Evolutionary conservation across 2,888 invertebrate species (phyloP).

Genomic region (Nomada fabriciana): DNA sequence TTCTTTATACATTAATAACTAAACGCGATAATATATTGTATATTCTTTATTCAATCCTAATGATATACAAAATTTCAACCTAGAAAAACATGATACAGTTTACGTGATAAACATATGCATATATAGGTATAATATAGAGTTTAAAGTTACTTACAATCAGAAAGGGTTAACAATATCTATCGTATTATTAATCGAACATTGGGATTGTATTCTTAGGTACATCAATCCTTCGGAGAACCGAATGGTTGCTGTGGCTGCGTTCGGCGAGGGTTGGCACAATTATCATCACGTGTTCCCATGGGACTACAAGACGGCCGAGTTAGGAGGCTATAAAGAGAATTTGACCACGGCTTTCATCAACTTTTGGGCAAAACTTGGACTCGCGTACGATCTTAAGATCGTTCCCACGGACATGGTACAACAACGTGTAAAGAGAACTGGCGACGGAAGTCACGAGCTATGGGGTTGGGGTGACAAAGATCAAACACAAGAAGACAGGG

Average conservation of each 20-base stretch:
- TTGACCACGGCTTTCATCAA: slow-evolving; percentile 87
- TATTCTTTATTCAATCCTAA: too few species aligned
- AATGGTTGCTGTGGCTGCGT: slow-evolving; percentile 89
- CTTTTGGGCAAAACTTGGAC: slow-evolving; percentile 92
- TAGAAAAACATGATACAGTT: too few species aligned
- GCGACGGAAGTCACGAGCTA: slow-evolving; percentile 90
- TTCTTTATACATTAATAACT: too few species aligned
- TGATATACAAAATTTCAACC: too few species aligned
- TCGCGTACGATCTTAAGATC: slow-evolving; percentile 94
- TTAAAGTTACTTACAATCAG: too few species aligned
- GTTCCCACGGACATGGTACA: slow-evolving; percentile 90
- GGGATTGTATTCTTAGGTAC: slow-evolving; percentile 84
- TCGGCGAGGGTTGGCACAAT: slow-evolving; percentile 97
- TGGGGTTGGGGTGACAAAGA: slow-evolving; percentile 88
- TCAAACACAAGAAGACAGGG: slow-evolving; percentile 80
- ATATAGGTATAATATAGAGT: too few species aligned
- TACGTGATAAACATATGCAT: too few species aligned
- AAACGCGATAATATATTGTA: too few species aligned
- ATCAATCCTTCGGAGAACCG: slow-evolving; percentile 93
- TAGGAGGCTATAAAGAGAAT: slow-evolving; percentile 87
- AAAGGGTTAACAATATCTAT: not conserved
- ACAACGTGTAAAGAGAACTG: slow-evolving; percentile 90
- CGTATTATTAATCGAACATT: not conserved
- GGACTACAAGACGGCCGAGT: slow-evolving; percentile 96
- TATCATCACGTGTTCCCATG: slow-evolving; percentile 97